phyloP scores from a whole-genome alignment of 2,797 vertebrate species.

The Danio tinwini region DNA sequence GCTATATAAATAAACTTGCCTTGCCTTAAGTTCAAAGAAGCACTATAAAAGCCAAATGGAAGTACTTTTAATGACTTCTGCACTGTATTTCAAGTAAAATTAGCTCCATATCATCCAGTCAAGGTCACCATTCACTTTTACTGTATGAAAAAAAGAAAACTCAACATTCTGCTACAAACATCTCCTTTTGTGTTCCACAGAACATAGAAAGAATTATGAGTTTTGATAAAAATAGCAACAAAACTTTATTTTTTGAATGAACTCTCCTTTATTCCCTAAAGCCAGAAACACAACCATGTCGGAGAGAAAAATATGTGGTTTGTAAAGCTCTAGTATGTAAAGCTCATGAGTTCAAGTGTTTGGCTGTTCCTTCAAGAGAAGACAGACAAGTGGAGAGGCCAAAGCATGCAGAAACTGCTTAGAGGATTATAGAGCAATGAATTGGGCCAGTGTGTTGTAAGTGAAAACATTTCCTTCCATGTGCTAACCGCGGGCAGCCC shows the following conservation, averaged over 20 bases:
- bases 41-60: neutral
- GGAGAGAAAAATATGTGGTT: slow-evolving; percentile 10
- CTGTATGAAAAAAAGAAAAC: neutral
- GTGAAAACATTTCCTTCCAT: slow-evolving; percentile 71
- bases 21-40: neutral
- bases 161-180: neutral
- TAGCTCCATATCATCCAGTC: too few species aligned
- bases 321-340: neutral
- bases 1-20: too few species aligned
- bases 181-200: neutral
- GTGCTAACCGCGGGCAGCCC: slow-evolving; percentile 71
- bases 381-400: slow-evolving; percentile 65
- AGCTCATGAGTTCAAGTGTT: slow-evolving; percentile 33
- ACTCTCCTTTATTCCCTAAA: neutral
- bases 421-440: slow-evolving; percentile 80
- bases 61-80: neutral
- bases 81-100: too few species aligned
- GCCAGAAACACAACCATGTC: neutral
- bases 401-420: slow-evolving; percentile 73
- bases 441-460: slow-evolving; percentile 78
- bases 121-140: neutral
- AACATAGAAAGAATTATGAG: neutral
- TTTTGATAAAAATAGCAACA: neutral
- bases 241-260: neutral
- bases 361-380: slow-evolving; percentile 59